Conservation (phyloP, 2,113 vertebrate genomes). For the Chaetodon trifascialis region DNA sequence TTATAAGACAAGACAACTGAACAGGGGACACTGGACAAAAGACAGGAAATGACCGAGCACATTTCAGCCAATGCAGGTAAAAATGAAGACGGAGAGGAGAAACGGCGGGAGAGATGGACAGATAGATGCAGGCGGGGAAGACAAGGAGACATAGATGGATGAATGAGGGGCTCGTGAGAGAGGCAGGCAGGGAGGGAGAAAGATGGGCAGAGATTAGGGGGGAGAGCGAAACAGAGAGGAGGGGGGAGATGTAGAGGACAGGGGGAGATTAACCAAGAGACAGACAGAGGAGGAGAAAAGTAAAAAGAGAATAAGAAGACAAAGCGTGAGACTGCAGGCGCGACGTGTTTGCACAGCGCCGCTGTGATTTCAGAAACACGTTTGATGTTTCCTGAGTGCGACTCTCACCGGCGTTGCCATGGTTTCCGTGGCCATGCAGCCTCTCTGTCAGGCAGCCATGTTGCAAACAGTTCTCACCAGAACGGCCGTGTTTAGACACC, state of each 20-base stretch:
- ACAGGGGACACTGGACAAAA: background rate
- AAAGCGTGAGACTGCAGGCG: constrained; percentile 14
- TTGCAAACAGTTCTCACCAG: constrained; percentile 35
- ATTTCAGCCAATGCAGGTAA: constrained; percentile 25
- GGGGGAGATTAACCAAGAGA: constrained; percentile 29
- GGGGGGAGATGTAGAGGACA: background rate
- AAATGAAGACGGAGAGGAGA: background rate
- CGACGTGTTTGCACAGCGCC: constrained; percentile 31
- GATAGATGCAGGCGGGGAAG: constrained; percentile 33
- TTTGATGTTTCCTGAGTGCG: constrained; percentile 61
- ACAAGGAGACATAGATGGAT: constrained; percentile 34
- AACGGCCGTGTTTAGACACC: constrained; percentile 44
- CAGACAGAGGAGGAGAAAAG: background rate
- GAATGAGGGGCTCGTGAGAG: constrained; percentile 15
- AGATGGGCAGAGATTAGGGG: constrained; percentile 32
- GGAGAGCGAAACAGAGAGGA: background rate
- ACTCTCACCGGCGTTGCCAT: constrained; percentile 68
- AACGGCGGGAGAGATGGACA: constrained; percentile 19
- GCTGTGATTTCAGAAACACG: constrained; percentile 48
- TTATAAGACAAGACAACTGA: constrained; percentile 36
- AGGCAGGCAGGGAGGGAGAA: background rate
- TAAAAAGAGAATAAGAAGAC: constrained; percentile 4
- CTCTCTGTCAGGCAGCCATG: constrained; percentile 44
- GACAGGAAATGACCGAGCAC: constrained; percentile 43
- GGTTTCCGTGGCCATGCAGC: constrained; percentile 59